Conservation (phyloP, 2,888 invertebrate species). For the Rotaria socialis region DNA sequence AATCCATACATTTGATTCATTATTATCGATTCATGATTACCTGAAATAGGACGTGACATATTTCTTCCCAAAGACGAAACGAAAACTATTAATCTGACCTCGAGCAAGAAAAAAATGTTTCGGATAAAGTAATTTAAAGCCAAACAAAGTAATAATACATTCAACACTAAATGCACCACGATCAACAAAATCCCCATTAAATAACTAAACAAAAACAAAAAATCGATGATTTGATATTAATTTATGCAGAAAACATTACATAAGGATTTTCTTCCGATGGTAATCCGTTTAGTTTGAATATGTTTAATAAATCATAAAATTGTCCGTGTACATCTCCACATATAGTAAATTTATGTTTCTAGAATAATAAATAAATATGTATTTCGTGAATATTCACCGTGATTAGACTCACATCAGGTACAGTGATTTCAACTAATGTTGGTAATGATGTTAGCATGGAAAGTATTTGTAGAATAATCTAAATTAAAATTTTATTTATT, state of each 20-base stretch:
- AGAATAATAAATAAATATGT: conserved; percentile 60
- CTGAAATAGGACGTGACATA: conserved; percentile 60
- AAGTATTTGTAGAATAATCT: conserved; percentile 88
- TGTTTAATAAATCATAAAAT: conserved; percentile 94
- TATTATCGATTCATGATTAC: conserved; percentile 93
- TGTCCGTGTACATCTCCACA: conserved; percentile 99
- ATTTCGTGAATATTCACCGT: not conserved
- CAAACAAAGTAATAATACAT: conserved; percentile 93
- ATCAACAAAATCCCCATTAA: conserved; percentile 37
- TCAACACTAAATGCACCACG: conserved; percentile 94
- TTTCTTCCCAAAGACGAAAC: no score
- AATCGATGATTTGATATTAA: not conserved
- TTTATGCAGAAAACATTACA: conserved; percentile 63
- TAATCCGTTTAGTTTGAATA: conserved; percentile 90
- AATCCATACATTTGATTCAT: conserved; percentile 99
- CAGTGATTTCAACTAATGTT: conserved; percentile 80
- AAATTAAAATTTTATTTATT: conserved; percentile 52
- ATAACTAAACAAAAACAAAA: conserved; percentile 9
- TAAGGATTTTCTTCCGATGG: conserved; percentile 92
- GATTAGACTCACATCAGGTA: conserved; percentile 65
- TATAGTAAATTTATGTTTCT: conserved; percentile 78
- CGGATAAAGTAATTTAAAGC: conserved; percentile 90
- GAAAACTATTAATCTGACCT: conserved; percentile 66
- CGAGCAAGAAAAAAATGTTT: conserved; percentile 93
- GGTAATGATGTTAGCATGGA: conserved; percentile 76